phyloP scores from a whole-genome alignment of 92 coral and sea anemone genomes.

The Heteractis magnifica region DNA sequence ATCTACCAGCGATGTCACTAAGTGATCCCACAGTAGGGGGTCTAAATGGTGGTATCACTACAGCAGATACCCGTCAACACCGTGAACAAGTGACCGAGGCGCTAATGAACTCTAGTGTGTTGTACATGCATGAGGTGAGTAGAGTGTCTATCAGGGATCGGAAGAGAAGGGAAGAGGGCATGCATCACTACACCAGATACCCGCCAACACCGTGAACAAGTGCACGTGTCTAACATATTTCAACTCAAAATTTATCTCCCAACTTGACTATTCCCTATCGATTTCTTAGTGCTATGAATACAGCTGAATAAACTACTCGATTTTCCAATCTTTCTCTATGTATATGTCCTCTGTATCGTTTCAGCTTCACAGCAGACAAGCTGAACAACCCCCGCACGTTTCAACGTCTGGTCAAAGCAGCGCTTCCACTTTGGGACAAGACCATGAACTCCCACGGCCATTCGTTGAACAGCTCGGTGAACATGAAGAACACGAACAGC shows the following conservation, averaged over 20 bases:
- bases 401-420: slow-evolving; percentile 12
- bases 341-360: background rate
- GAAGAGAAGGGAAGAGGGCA: no score
- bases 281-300: no score
- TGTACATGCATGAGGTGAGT: slow-evolving; percentile 91
- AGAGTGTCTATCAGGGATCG: background rate
- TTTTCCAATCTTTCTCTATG: no score
- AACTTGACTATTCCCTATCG: no score
- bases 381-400: slow-evolving; percentile 17
- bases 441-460: background rate
- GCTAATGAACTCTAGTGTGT: slow-evolving; percentile 87
- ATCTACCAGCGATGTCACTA: slow-evolving; percentile 70
- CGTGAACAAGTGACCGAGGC: slow-evolving; percentile 80
- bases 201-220: slow-evolving; percentile 72
- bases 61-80: slow-evolving; percentile 68
- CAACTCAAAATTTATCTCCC: background rate
- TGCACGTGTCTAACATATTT: background rate
- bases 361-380: slow-evolving; percentile 38
- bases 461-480: no score
- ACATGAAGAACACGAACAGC: background rate
- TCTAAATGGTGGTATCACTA: slow-evolving; percentile 61
- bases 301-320: no score
- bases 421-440: background rate
- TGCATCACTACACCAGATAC: slow-evolving; percentile 64
- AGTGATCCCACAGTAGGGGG: slow-evolving; percentile 73